Conservation (phyloP, 2,113 vertebrate species). For the Clinocottus analis region DNA sequence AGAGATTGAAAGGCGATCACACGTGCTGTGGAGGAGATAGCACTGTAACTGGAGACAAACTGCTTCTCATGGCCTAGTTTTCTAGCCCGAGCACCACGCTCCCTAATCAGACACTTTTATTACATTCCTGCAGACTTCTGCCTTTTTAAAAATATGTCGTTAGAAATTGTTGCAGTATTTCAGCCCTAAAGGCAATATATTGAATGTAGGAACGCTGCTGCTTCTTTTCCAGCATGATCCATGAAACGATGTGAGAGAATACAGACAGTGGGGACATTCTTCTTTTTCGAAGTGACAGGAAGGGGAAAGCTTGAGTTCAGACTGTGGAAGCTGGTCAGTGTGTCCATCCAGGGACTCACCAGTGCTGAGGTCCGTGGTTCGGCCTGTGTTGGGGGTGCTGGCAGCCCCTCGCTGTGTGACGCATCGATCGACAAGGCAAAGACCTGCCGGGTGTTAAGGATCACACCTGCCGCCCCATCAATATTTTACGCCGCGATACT, state of each 20-base stretch:
- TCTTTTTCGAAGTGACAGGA: background rate
- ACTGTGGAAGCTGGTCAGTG: background rate
- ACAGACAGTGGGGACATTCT: background rate
- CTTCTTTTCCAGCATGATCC: background rate
- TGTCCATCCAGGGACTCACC: conserved; percentile 81
- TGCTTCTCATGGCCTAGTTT: conserved; percentile 54
- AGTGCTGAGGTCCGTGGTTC: conserved; percentile 84
- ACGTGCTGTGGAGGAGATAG: conserved; percentile 47
- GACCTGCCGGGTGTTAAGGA: conserved; percentile 65
- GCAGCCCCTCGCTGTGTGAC: conserved; percentile 83
- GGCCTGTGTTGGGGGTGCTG: conserved; percentile 80
- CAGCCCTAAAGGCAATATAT: background rate
- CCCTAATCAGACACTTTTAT: conserved; percentile 7
- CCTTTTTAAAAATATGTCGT: background rate
- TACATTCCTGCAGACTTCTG: background rate
- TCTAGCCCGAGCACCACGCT: conserved; percentile 1
- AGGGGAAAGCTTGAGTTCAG: background rate
- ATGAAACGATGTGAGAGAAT: background rate
- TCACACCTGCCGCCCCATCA: conserved; percentile 61
- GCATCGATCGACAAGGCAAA: conserved; percentile 85
- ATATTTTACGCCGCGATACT: conserved; percentile 66
- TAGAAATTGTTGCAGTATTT: background rate
- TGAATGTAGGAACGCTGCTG: background rate
- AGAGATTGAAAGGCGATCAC: conserved; percentile 64
- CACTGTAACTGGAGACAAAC: conserved; percentile 67